Conservation (phyloP, 1,140 invertebrate genomes). For the Drosophila obscura region DNA sequence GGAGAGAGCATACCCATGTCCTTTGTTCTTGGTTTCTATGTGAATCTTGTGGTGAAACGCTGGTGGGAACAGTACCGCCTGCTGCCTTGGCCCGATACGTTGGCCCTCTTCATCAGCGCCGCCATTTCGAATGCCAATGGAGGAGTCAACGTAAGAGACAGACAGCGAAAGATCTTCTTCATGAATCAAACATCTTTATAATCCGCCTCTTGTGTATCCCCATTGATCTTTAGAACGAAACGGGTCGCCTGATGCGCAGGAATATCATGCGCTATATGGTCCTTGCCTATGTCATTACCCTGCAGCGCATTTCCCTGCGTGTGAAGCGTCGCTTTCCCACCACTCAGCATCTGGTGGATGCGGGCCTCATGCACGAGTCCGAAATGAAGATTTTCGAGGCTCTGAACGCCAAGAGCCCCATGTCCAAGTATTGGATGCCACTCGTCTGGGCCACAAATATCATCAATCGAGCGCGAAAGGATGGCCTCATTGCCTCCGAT, state of each 20-base stretch:
- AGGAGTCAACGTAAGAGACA: conserved; percentile 91
- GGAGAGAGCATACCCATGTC: conserved; percentile 95
- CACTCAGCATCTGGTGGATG: conserved; percentile 95
- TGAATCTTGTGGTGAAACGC: conserved; percentile 93
- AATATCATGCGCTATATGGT: conserved; percentile 96
- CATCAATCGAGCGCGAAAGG: conserved; percentile 92
- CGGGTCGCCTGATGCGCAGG: conserved; percentile 92
- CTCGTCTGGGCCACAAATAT: conserved; percentile 96
- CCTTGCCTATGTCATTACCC: conserved; percentile 93
- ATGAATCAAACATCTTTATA: background rate
- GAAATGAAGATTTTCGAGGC: conserved; percentile 95
- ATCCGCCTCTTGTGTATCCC: background rate
- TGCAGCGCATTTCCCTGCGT: conserved; percentile 93
- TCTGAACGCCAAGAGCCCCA: conserved; percentile 93
- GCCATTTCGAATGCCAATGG: conserved; percentile 88
- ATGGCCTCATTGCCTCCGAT: conserved; percentile 91
- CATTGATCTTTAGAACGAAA: conserved; percentile 88
- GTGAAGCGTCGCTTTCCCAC: conserved; percentile 95
- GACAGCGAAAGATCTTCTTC: too few relatives aligned
- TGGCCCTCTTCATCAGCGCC: conserved; percentile 94
- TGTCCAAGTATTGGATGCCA: conserved; percentile 97
- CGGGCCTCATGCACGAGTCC: conserved; percentile 95
- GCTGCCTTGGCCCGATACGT: conserved; percentile 95
- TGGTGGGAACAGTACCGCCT: conserved; percentile 97
- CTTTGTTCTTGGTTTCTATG: conserved; percentile 97